These are phyloP conservation scores for Drosophila fuyamai DNA, from an alignment of 1,140 invertebrate genomes.

Conservation along the genomic window DNA sequence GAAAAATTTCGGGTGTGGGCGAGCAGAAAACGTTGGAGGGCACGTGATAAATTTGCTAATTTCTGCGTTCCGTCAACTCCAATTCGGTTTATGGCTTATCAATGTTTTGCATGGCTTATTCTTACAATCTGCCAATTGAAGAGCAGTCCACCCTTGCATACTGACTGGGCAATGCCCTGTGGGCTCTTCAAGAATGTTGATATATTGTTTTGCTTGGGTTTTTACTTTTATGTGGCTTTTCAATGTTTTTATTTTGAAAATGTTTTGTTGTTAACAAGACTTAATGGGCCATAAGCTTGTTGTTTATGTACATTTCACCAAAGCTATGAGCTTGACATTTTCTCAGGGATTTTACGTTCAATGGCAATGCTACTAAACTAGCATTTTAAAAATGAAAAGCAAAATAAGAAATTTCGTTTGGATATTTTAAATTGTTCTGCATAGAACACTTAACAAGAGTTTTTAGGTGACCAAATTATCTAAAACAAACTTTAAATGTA, in stretches of 20 bases:
- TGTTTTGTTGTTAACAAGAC: conserved; percentile 4
- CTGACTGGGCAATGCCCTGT: conserved; percentile 32
- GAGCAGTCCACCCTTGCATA: no score
- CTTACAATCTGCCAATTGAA: conserved; percentile 12
- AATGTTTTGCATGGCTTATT: conserved; percentile 46
- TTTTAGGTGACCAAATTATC: no score
- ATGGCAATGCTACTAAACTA: conserved; percentile 5
- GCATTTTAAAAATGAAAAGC: not conserved
- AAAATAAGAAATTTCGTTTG: not conserved
- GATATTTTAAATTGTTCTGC: not conserved
- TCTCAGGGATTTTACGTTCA: conserved; percentile 11
- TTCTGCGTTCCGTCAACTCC: conserved; percentile 12
- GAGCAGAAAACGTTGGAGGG: conserved; percentile 25
- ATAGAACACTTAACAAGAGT: no score
- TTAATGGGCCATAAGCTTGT: conserved; percentile 21
- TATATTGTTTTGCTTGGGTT: conserved; percentile 4
- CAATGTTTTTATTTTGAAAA: conserved; percentile 6
- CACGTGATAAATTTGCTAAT: conserved; percentile 53
- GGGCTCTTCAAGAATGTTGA: not conserved
- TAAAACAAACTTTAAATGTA: no score
- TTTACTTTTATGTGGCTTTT: not conserved
- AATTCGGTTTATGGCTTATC: conserved; percentile 52
- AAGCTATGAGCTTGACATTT: not conserved
- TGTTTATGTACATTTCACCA: conserved; percentile 1
- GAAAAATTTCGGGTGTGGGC: conserved; percentile 48